phyloP scores from a whole-genome alignment of 2,888 invertebrate species.

The Tipula unca region DNA sequence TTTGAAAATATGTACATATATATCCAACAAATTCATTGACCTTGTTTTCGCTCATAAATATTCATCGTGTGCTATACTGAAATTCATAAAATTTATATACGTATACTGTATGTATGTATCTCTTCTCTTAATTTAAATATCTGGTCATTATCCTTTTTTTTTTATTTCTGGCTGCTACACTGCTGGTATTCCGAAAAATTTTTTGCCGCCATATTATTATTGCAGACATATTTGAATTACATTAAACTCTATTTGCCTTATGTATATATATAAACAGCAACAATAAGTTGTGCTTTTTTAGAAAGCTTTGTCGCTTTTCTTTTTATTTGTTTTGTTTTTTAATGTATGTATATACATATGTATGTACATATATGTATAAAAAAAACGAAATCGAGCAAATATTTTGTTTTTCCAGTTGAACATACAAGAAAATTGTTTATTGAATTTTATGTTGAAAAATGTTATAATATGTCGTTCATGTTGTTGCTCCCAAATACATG shows the following conservation, averaged over 20 bases:
- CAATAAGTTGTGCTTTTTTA: background rate
- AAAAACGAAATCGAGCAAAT: constrained; percentile 2
- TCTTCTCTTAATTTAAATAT: background rate
- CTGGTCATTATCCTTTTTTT: background rate
- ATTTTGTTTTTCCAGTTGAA: constrained; percentile 8
- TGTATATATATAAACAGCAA: too few relatives aligned
- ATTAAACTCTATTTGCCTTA: background rate
- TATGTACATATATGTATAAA: background rate
- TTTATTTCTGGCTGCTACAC: background rate
- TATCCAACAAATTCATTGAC: background rate
- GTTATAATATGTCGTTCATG: background rate
- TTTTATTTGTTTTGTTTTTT: background rate
- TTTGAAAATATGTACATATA: background rate
- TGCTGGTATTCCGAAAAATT: background rate
- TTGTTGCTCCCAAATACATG: background rate
- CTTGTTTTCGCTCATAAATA: background rate
- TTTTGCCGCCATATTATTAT: background rate
- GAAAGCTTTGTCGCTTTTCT: background rate
- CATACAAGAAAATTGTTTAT: constrained; percentile 8
- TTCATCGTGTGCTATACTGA: background rate
- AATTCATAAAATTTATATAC: background rate
- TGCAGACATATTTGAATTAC: background rate
- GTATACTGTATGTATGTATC: too few relatives aligned
- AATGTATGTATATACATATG: background rate
- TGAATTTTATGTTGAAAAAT: background rate